Evolutionary conservation across 2,888 invertebrate species (phyloP), one percentile per base, ranked within the genome.

Genomic region (Steinernema carpocapsae): DNA sequence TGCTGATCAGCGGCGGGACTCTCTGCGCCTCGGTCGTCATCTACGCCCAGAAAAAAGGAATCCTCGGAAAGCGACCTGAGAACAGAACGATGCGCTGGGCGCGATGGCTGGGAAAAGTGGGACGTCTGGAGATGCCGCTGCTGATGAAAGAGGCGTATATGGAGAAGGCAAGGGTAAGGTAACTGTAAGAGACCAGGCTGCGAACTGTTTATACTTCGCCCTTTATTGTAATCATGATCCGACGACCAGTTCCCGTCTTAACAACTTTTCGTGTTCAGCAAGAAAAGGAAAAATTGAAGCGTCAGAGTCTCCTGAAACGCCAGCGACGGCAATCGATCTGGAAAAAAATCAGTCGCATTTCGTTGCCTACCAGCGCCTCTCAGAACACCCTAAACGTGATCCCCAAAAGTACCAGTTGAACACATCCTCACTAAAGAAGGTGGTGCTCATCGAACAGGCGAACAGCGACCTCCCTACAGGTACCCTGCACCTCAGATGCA

Each of bases 1-100:
- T 76, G 48, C 76, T 79, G 29, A 79, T 79, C 51, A 78, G 78
- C 0, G 72, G 78, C 17, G 79, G 76, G 24, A 79, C 79, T 0
- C 72, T 79, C 17, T 76, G 76, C 22, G 75, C 79, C 7, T 78
- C 78, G 6, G 70, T 78, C 3, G 78, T 79, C 4, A 78, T 79
- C 17, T 78, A 74, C 45, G 76, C 78, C 24, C 79, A 79, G 73
- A 79, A 78, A 32, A 48, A 37, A 32, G 72, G 46, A 1, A 72
- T 10, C n/a, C 42, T 51, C n/a, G 42, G 29, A 3, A 42, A 42
- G 19, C 51, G 46, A 14, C 42, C 46, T 6, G 3, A 72, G 22
- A 51, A 1, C 10, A 37, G 1, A 32, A 51, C 72, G 19, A 73
- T 48, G 76, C n/a, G 79, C 59, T 59, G 64, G 64, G 64, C 64